Base-by-base conservation (phyloP, 2,797 vertebrate species). In the Acanthurus tractus region DNA sequence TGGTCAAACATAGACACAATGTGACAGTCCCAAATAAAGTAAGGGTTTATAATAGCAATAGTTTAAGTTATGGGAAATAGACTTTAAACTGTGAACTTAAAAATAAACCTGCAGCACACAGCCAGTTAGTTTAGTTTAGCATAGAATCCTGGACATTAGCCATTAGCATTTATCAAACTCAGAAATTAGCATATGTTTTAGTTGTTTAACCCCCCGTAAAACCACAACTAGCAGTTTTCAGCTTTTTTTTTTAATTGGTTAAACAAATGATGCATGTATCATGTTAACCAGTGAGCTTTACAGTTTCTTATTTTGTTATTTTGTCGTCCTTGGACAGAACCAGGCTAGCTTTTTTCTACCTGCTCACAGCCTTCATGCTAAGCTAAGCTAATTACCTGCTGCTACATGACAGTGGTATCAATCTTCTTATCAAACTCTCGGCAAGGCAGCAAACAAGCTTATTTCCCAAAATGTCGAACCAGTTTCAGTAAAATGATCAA, bases 301-400 rank as follows among this genome's bases (percentile, higher is more conserved):
- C n/a, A n/a, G n/a, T n/a, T n/a, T n/a, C n/a, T n/a, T n/a, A n/a
- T n/a, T n/a, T n/a, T n/a, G n/a, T n/a, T n/a, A n/a, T n/a, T n/a
- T n/a, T n/a, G n/a, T n/a, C n/a, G n/a, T n/a, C n/a, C n/a, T n/a
- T n/a, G 25, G 12, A 38, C 40, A 62, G 20, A 49, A 1, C n/a
- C 29, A 34, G 38, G 48, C 46, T 38, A 54, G 14, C 22, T 18
- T 1, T 52, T 45, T 52, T 22, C 29, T 0, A 29, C 8, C 22
- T 0, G 18, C 45, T 46, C 15, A 14, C 15, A 17, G 8, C 55
- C 50, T 42, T 53, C 11, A 34, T 22, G 49, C 22, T 49, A 68
- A 63, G 13, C 65, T 65, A 59, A 55, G 70, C 61, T 59, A 55
- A 45, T 7, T 34, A 6, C 7, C 29, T 34, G 29, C 29, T 34